Evolutionary conservation across 1,140 invertebrate species (phyloP).

Genomic region (Sarcophaga peregrina): DNA sequence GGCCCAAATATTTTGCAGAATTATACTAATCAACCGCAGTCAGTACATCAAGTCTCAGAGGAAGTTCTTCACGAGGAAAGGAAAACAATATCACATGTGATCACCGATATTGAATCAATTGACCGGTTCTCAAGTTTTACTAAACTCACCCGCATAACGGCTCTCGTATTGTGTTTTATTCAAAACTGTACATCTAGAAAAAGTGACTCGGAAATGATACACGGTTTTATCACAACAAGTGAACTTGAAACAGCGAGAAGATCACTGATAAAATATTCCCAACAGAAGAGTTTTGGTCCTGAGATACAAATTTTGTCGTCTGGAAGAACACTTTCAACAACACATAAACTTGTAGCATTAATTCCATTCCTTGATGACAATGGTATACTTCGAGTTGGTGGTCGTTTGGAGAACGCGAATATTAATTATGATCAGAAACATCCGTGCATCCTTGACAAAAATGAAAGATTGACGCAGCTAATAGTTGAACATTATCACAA

Average conservation of each 20-base stretch:
- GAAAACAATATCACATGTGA: background rate
- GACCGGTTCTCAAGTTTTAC: slow-evolving; percentile 31
- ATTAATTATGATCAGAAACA: slow-evolving; percentile 36
- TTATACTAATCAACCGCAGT: background rate
- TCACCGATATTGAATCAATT: slow-evolving; percentile 26
- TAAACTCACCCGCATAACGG: slow-evolving; percentile 15
- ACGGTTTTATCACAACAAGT: background rate
- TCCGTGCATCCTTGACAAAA: slow-evolving; percentile 32
- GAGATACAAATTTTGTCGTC: slow-evolving; percentile 25
- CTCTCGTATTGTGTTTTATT: slow-evolving; percentile 5
- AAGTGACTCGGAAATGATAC: too few species aligned
- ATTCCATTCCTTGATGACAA: slow-evolving; percentile 35
- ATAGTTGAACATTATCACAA: slow-evolving; percentile 24
- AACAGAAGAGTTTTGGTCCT: background rate
- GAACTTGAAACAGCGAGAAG: slow-evolving; percentile 15
- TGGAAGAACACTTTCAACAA: background rate
- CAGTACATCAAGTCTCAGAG: background rate
- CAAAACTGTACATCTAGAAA: background rate
- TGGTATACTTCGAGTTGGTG: slow-evolving; percentile 42
- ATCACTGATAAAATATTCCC: slow-evolving; percentile 28
- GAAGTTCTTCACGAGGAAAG: background rate
- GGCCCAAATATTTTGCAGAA: slow-evolving; percentile 25
- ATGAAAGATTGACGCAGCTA: slow-evolving; percentile 21
- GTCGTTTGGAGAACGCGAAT: slow-evolving; percentile 35
- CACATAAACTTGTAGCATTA: slow-evolving; percentile 11